A percentile compares a stretch with the other conserved stretches of the same genome.
Conservation (phyloP, 1,140 invertebrate species). For the Cepaea nemoralis region DNA sequence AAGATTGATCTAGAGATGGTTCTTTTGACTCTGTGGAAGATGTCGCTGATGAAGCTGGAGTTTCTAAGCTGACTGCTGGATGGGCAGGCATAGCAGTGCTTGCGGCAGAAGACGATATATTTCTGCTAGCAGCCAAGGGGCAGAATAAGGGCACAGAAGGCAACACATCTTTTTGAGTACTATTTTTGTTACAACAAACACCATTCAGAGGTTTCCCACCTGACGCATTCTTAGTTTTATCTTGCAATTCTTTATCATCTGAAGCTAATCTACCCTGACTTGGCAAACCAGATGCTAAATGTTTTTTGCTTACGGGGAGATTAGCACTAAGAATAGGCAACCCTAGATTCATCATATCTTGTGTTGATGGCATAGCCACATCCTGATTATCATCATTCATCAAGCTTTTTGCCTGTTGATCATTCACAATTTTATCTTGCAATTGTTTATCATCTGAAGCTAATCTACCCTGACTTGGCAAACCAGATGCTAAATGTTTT, state of each 20-base stretch:
- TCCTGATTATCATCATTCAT: slow-evolving; percentile 8
- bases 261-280: slow-evolving; percentile 12
- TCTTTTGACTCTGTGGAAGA: neutral
- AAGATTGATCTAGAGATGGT: neutral
- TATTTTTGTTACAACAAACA: neutral
- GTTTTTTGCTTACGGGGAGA: slow-evolving; percentile 16
- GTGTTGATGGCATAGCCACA: slow-evolving; percentile 41
- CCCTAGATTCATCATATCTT: slow-evolving; percentile 36
- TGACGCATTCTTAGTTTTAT: too few species aligned
- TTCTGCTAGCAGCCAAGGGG: neutral
- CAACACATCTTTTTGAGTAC: neutral
- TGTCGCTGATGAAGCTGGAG: neutral
- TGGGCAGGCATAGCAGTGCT: neutral
- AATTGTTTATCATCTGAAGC: neutral
- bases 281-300: neutral
- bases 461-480: neutral
- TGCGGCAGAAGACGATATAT: neutral
- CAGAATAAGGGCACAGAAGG: neutral
- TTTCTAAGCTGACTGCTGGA: neutral
- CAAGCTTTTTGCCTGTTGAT: neutral
- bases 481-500: neutral
- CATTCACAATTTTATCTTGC: neutral
- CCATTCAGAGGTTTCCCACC: too few species aligned
- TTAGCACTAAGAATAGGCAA: slow-evolving; percentile 33
- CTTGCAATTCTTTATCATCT: neutral